Evolutionary conservation across 2,113 vertebrate genomes (phyloP), one percentile per base, ranked within the genome.

Genomic region (Nanorana parkeri): DNA sequence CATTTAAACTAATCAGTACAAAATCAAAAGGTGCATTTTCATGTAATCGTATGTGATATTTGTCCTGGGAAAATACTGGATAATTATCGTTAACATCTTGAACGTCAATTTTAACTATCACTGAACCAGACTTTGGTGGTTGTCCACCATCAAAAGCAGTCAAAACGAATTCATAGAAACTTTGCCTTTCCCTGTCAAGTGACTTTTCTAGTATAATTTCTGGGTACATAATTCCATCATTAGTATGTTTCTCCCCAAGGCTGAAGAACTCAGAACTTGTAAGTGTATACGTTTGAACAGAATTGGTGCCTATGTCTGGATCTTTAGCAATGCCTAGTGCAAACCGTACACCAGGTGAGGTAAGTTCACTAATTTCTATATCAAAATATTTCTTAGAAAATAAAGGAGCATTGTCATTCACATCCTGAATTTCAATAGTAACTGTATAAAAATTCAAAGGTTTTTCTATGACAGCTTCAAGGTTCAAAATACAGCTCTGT

Each of bases 401-500:
- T 56, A 4, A 29, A 10, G 32, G 36, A 15, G n/a, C 2, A 63
- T 86, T 84, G 63, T 86, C 81, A 65, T 85, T 85, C 36, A 86
- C 66, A 61, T 86, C 85, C n/a, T 68, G 36, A 21, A 86, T 51
- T 81, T 78, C 77, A 24, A 86, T 52, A 7, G 60, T 67, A 52
- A 79, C 15, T 15, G 86, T 86, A 73, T 92, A 89, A 26, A 93
- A 28, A 84, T 92, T 92, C 88, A 94, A 89, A 19, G 91, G 91
- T 65, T 93, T 93, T 85, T 94, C 93, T 23, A 94, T 74, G 52
- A 95, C 32, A 2, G 88, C 82, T 85, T 94, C 87, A 75, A 95
- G 88, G 13, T 83, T 63, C 51, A 93, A 63, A 2, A 88, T 87
- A 83, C 92, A 95, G 13, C 41, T 47, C 41, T 47, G 41, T 47